Conservation (phyloP, 2,888 invertebrate genomes). For the Ischnura elegans region DNA sequence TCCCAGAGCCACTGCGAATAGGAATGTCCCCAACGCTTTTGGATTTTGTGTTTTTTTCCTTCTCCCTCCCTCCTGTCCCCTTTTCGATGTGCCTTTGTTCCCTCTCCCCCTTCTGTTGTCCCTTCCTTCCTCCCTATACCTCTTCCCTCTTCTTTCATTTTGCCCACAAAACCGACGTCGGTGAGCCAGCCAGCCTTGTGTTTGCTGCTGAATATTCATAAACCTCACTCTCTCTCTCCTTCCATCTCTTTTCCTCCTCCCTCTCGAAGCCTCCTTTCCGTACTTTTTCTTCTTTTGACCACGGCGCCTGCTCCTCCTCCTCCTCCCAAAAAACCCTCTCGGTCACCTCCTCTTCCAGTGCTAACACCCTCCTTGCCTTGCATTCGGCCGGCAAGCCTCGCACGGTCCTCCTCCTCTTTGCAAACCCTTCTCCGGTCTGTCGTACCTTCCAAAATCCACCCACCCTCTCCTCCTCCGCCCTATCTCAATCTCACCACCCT, state of each 20-base stretch:
- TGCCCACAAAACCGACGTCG: conserved; percentile 63
- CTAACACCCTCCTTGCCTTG: no score
- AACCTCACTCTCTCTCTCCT: conserved; percentile 27
- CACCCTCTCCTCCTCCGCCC: neutral
- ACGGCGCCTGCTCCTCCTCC: neutral
- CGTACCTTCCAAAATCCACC: neutral
- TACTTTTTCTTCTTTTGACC: conserved; percentile 54
- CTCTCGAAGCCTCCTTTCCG: conserved; percentile 56
- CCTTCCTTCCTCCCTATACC: neutral
- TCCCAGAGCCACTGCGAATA: conserved; percentile 13
- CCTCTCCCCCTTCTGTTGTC: neutral
- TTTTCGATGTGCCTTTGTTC: neutral
- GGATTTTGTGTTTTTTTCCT: conserved; percentile 38
- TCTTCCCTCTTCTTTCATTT: conserved; percentile 43
- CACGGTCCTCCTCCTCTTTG: conserved; percentile 36
- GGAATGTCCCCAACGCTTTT: conserved; percentile 57
- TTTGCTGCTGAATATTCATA: conserved; percentile 67
- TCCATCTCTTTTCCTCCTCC: conserved; percentile 4
- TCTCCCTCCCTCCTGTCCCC: conserved; percentile 14
- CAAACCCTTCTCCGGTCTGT: conserved; percentile 14
- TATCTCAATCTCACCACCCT: neutral
- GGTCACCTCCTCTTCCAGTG: neutral
- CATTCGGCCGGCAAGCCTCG: no score
- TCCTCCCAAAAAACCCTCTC: no score
- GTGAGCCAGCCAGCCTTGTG: conserved; percentile 59